Conservation (phyloP, 2,113 vertebrate species). For the Haliaeetus leucogaster region DNA sequence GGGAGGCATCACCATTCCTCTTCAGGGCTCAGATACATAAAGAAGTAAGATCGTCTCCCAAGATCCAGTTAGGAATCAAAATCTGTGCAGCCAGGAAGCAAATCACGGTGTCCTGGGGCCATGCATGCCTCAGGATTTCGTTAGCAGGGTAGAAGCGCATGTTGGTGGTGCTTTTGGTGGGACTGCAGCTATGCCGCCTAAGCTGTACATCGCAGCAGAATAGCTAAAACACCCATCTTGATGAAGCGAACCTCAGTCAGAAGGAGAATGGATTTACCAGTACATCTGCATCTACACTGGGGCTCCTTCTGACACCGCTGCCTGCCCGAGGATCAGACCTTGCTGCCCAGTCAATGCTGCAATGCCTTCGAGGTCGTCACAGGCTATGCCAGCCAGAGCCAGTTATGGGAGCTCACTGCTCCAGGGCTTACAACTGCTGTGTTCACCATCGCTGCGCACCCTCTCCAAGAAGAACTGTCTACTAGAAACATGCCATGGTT, state of each 20-base stretch:
- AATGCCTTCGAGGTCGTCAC: accelerated
- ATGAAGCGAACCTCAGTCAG: neutral
- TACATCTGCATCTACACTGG: neutral
- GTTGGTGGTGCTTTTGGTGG: neutral
- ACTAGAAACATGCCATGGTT: neutral
- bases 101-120: neutral
- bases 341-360: neutral
- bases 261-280: neutral
- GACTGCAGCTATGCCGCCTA: neutral
- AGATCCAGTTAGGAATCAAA: neutral
- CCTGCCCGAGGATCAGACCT: neutral
- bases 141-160: neutral
- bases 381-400: neutral
- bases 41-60: neutral
- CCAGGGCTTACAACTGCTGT: neutral
- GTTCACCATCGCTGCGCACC: neutral
- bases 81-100: neutral
- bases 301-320: neutral
- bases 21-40: neutral
- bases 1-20: neutral
- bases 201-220: neutral
- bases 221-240: accelerated
- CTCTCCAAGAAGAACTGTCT: neutral
- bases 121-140: neutral
- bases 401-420: accelerated